Conservation (phyloP, 53 echinoderm and acorn worm species). For the Arbacia lixula region DNA sequence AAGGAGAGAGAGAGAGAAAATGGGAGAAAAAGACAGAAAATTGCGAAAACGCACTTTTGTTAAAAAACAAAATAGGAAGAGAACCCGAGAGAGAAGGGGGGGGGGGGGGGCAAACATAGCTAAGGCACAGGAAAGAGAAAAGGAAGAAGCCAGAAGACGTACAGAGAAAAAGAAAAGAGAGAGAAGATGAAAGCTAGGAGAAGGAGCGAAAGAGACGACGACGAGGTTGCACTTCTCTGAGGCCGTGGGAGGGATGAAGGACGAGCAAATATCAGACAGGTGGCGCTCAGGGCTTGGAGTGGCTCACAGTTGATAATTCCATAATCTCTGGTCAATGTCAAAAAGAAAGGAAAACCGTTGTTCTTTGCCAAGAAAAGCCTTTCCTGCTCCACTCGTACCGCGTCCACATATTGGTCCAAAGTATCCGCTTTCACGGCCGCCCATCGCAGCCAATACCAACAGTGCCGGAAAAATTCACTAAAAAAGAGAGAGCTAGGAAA, state of each 20-base stretch:
- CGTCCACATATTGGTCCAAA: slow-evolving; percentile 17
- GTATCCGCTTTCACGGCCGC: slow-evolving; percentile 29
- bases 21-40: not conserved
- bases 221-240: slow-evolving; percentile 16
- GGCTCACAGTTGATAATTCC: slow-evolving; percentile 19
- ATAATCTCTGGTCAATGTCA: slow-evolving; percentile 35
- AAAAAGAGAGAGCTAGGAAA: not conserved
- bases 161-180: not conserved
- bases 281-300: slow-evolving; percentile 31
- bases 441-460: slow-evolving; percentile 14
- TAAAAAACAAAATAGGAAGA: no score
- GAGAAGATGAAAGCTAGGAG: not conserved
- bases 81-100: not conserved
- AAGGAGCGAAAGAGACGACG: not conserved
- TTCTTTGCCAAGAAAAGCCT: not conserved
- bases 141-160: not conserved
- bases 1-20: not conserved
- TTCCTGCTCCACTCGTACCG: slow-evolving; percentile 5
- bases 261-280: slow-evolving; percentile 38
- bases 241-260: slow-evolving; percentile 18
- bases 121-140: not conserved
- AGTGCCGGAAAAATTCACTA: not conserved
- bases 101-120: not conserved
- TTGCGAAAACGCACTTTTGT: no score
- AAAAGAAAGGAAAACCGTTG: no score